Evolutionary conservation across 2,797 vertebrate genomes (phyloP), one percentile per base, ranked within the genome.

Genomic region (Buceros bicornis): DNA sequence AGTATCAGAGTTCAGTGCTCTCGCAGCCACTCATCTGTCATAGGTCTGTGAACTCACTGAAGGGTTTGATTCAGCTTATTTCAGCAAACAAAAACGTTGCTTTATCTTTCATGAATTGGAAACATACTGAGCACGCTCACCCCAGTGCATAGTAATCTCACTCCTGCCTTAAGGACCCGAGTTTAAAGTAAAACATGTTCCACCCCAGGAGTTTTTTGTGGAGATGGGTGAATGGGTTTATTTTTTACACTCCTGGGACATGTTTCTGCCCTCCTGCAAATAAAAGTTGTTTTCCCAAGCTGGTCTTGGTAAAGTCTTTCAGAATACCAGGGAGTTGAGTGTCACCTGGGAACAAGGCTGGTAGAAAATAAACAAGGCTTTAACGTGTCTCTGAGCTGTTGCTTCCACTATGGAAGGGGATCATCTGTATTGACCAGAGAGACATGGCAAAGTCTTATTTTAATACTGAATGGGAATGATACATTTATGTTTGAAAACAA

Each of bases 11-110:
- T 26, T 94, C 66, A 33, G 58, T 11, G 8, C 72, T 90, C 28
- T 81, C 56, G 84, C 85, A 73, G 82, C 90, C 94, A 69, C 72
- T 88, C 82, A 79, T 93, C 57, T 65, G 19, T 84, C 88, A 76
- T 1, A 69, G 82, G 79, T n/a, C 42, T 58, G 65, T 25, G 77
- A 69, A 57, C 77, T 57, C 79, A 70, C 11, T 20, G 28, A 87
- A 15, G 25, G n/a, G 31, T 57, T 82, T 89, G 58, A 81, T 66
- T 16, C 17, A 73, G 45, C 26, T 83, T 67, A 54, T 54, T 86
- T 65, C 82, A 84, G 85, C 50, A 88, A 83, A 57, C 15, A 86
- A 67, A 82, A 73, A 69, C 19, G 15, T 33, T 48, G 10, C 40
- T 74, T 11, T 22, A 45, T 64, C 42, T 69, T 69, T 70, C 47